These are phyloP conservation scores for Strigops habroptila DNA, from an alignment of 2,113 vertebrate genomes.

Conservation along the genomic window DNA sequence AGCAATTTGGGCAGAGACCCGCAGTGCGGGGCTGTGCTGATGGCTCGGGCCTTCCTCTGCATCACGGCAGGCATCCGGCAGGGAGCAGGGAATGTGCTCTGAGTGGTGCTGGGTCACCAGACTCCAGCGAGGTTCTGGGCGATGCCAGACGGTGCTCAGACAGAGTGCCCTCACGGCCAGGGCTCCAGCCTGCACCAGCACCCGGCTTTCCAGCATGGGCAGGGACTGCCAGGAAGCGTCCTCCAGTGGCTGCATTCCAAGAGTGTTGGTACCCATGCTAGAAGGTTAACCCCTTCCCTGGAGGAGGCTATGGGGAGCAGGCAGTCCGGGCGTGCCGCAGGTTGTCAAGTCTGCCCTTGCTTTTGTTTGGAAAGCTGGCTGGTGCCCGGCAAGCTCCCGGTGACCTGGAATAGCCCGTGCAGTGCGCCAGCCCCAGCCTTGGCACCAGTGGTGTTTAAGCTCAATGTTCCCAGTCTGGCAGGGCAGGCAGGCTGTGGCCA, in stretches of 20 bases:
- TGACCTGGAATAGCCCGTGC: background rate
- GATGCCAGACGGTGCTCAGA: background rate
- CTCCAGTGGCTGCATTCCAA: background rate
- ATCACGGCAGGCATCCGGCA: background rate
- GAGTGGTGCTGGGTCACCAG: background rate
- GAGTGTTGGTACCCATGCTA: background rate
- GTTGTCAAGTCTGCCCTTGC: background rate
- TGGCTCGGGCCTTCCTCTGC: background rate
- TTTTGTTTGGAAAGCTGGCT: background rate
- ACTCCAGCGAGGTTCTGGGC: background rate
- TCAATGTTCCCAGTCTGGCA: background rate
- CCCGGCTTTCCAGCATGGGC: background rate
- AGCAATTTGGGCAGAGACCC: background rate
- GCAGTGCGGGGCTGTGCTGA: rapidly evolving
- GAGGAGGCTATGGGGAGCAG: background rate
- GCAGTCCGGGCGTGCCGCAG: background rate
- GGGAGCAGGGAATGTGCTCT: background rate
- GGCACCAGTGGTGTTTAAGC: background rate
- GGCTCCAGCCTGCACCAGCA: background rate
- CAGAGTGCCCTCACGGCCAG: background rate
- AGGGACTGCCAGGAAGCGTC: background rate
- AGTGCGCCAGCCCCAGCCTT: background rate
- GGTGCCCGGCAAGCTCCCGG: background rate
- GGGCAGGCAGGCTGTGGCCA: background rate
- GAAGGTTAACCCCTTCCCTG: background rate